A percentile compares a stretch with the other conserved stretches of the same genome.
Conservation (phyloP, 2,113 vertebrate species). For the Ictidomys tridecemlineatus region DNA sequence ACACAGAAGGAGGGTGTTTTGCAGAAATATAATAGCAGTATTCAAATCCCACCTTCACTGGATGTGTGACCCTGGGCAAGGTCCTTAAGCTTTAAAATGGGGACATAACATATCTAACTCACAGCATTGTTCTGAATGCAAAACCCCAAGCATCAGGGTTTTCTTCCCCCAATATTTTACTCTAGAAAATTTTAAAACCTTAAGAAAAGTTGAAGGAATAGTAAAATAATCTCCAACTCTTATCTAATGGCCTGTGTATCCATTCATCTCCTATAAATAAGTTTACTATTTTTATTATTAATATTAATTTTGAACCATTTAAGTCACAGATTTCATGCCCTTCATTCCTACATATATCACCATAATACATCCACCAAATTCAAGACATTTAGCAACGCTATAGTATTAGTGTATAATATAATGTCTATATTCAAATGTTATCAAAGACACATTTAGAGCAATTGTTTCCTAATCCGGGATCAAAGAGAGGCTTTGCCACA, state of each 20-base stretch:
- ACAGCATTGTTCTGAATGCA: not conserved
- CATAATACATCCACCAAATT: not conserved
- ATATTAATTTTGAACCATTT: not conserved
- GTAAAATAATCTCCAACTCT: not conserved
- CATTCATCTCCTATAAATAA: not conserved
- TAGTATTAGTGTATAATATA: not conserved
- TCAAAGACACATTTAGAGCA: not conserved
- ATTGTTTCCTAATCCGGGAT: not conserved
- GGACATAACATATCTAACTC: not conserved
- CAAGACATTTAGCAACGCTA: slow-evolving; percentile 16
- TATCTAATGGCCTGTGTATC: not conserved
- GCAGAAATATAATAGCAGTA: not conserved
- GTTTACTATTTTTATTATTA: not conserved
- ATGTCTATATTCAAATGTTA: not conserved
- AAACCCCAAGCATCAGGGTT: not conserved
- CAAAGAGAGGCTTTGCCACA: slow-evolving; percentile 13
- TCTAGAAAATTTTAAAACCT: slow-evolving; percentile 14
- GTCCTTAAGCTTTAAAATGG: not conserved
- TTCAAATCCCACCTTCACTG: not conserved
- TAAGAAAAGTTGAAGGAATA: not conserved
- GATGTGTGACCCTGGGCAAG: not conserved
- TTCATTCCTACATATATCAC: not conserved
- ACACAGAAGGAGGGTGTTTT: not conserved
- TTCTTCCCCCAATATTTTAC: not conserved
- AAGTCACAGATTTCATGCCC: slow-evolving; percentile 38